Conservation (phyloP, 1,140 invertebrate genomes). For the Papilio polyxenes region DNA sequence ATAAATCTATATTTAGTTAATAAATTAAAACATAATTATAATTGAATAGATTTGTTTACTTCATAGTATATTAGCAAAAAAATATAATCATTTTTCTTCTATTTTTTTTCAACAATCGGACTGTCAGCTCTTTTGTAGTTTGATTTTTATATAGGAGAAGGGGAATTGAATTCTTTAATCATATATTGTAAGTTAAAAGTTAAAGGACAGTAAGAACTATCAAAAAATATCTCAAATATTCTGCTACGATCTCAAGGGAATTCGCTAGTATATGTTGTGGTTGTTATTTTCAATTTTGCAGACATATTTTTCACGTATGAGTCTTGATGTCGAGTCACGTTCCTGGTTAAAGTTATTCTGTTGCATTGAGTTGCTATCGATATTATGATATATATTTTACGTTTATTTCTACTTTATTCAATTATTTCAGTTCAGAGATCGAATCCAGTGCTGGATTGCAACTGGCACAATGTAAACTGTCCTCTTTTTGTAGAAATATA, state of each 20-base stretch:
- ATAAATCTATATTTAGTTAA: no score
- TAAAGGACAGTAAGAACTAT: background rate
- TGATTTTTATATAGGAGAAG: no score
- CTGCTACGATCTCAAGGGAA: background rate
- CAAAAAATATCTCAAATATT: background rate
- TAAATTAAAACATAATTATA: no score
- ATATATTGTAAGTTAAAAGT: no score
- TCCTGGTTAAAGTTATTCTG: background rate
- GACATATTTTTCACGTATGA: constrained; percentile 8
- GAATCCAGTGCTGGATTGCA: no score
- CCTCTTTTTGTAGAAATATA: background rate
- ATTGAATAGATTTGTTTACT: no score
- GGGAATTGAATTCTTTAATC: background rate
- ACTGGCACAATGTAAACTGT: background rate
- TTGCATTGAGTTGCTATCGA: background rate
- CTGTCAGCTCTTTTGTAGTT: no score
- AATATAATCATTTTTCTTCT: no score
- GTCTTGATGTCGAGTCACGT: constrained; percentile 5
- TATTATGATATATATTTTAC: background rate
- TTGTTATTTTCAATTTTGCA: background rate
- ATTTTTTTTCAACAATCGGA: no score
- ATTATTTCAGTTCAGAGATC: no score
- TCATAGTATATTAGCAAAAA: no score
- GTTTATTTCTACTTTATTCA: background rate
- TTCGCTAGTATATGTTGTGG: background rate